These are phyloP conservation scores for Pachycephus smyrnensis DNA, from an alignment of 2,888 invertebrate genomes.

Conservation along the genomic window DNA sequence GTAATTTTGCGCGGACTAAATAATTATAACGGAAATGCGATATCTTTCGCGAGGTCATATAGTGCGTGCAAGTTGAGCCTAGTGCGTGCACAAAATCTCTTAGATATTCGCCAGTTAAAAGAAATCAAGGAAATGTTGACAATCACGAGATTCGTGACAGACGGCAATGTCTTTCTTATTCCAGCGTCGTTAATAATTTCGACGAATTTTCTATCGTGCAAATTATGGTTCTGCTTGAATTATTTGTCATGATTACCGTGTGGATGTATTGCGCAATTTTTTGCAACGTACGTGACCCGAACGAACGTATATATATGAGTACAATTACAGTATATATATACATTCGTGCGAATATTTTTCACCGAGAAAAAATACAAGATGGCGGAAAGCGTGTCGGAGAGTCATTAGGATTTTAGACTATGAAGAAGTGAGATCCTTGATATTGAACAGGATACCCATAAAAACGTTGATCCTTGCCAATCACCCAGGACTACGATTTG, in stretches of 20 bases:
- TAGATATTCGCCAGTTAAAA: not conserved
- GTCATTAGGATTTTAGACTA: not conserved
- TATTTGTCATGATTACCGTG: not conserved
- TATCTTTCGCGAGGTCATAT: not conserved
- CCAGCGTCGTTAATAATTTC: not conserved
- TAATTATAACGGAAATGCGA: not conserved
- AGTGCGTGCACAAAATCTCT: not conserved
- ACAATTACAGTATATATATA: too few species aligned
- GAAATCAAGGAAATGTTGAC: not conserved
- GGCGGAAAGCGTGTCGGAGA: too few species aligned
- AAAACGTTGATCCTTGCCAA: not conserved
- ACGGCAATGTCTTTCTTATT: not conserved
- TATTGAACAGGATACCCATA: not conserved
- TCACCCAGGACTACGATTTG: not conserved
- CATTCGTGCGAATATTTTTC: too few species aligned
- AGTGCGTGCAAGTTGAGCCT: not conserved
- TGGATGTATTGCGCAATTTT: not conserved
- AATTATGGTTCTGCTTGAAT: not conserved
- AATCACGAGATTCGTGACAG: not conserved
- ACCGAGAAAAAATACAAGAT: too few species aligned
- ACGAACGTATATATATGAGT: not conserved
- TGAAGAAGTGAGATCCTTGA: not conserved
- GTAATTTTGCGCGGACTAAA: not conserved
- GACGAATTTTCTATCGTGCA: not conserved
- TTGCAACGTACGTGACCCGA: not conserved